phyloP scores from a whole-genome alignment of 1,140 invertebrate genomes.

The Ceratina japonica region DNA sequence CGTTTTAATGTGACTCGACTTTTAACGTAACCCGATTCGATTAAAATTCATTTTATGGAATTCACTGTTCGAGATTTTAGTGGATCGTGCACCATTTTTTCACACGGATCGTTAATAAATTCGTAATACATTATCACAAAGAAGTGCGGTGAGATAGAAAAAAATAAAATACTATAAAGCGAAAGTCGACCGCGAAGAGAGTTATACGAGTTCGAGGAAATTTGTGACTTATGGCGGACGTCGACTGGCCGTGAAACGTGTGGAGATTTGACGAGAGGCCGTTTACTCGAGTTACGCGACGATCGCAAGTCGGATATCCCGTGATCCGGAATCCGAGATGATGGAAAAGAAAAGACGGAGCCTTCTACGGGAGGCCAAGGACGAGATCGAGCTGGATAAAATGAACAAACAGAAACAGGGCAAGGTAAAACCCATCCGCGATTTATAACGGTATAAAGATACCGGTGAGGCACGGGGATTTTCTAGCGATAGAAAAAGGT shows the following conservation, averaged over 20 bases:
- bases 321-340: conserved; percentile 50
- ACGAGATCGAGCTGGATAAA: conserved; percentile 72
- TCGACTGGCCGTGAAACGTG: not conserved
- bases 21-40: no score
- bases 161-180: no score
- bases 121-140: no score
- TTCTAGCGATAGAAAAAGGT: not conserved
- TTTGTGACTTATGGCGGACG: not conserved
- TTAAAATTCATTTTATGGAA: no score
- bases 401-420: conserved; percentile 70
- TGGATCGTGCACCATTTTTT: no score
- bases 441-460: conserved; percentile 7
- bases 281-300: conserved; percentile 23
- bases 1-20: no score
- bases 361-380: conserved; percentile 72
- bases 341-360: conserved; percentile 63
- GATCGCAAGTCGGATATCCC: not conserved
- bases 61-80: no score
- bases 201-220: not conserved
- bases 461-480: not conserved
- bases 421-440: conserved; percentile 65
- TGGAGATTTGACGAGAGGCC: not conserved
- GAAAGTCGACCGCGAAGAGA: not conserved
- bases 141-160: not conserved
- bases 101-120: no score